Evolutionary conservation across 2,113 vertebrate genomes (phyloP).

Genomic region (Gobiocypris rarus): DNA sequence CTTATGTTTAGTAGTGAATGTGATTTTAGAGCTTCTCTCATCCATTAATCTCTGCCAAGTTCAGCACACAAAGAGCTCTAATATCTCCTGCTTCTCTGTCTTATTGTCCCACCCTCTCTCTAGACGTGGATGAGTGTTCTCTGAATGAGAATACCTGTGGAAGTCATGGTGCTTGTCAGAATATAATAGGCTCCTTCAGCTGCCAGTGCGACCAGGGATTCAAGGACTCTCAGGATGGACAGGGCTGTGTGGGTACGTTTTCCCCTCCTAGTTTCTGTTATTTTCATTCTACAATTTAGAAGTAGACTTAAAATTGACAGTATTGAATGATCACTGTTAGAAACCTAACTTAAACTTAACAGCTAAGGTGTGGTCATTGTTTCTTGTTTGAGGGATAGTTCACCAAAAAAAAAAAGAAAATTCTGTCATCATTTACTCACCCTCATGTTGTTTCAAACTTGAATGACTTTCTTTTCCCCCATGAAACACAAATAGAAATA

Average conservation of each 20-base stretch:
- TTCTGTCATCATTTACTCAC: not conserved
- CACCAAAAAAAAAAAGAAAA: not conserved
- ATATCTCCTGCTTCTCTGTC: not conserved
- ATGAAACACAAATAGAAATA: not conserved
- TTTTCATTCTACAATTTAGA: not conserved
- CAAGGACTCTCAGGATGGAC: constrained; percentile 83
- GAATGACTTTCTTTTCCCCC: not conserved
- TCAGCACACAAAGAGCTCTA: not conserved
- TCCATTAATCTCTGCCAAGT: not conserved
- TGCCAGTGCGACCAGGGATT: constrained; percentile 95
- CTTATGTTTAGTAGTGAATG: not conserved
- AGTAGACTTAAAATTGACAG: not conserved
- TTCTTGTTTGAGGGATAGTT: not conserved
- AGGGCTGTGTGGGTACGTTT: constrained; percentile 89
- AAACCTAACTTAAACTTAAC: not conserved
- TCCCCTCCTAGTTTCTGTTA: not conserved
- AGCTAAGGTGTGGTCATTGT: not conserved
- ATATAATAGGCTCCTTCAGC: constrained; percentile 87
- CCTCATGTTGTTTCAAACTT: not conserved
- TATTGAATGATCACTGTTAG: constrained; percentile 1
- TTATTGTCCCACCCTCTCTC: constrained; percentile 13
- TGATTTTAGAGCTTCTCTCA: not conserved
- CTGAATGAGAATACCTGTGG: constrained; percentile 85
- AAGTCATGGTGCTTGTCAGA: constrained; percentile 90
- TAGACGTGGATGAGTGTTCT: constrained; percentile 93